Evolutionary conservation across 2,113 vertebrate genomes (phyloP).

Genomic region (Callospermophilus lateralis): DNA sequence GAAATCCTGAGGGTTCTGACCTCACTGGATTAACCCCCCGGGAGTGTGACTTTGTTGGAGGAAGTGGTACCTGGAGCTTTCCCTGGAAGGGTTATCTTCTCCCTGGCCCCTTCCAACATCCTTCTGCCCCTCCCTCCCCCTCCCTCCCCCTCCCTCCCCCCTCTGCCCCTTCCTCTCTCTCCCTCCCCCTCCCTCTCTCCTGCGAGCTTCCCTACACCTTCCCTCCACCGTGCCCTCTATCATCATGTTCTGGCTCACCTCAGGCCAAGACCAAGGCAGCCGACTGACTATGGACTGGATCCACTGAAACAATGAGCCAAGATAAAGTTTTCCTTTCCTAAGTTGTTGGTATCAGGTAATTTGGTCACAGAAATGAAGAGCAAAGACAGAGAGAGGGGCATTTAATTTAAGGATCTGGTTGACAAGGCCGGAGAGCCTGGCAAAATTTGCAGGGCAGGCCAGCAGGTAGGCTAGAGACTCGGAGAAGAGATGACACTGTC

Average conservation of each 20-base stretch:
- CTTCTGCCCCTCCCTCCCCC: too few relatives aligned
- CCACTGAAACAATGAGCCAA: background rate
- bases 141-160: too few relatives aligned
- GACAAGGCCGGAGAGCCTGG: too few relatives aligned
- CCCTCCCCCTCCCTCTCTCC: too few relatives aligned
- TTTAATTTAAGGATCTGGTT: background rate
- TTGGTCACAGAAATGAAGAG: too few relatives aligned
- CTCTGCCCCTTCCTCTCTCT: too few relatives aligned
- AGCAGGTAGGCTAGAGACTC: background rate
- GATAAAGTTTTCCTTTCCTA: background rate
- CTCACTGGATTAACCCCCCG: too few relatives aligned
- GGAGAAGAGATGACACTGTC: rapidly evolving
- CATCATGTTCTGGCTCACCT: background rate
- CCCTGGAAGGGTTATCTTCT: background rate
- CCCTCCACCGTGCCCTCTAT: background rate
- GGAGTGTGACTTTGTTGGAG: too few relatives aligned
- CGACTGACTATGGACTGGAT: background rate
- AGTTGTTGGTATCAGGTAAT: background rate
- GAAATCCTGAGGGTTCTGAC: background rate
- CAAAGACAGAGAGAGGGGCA: too few relatives aligned
- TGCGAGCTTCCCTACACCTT: background rate
- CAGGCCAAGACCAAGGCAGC: background rate
- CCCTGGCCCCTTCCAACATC: too few relatives aligned
- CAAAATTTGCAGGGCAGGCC: background rate
- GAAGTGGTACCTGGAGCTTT: background rate